Conservation (phyloP, 2,797 vertebrate genomes). For the Acrossocheilus wenchowensis region DNA sequence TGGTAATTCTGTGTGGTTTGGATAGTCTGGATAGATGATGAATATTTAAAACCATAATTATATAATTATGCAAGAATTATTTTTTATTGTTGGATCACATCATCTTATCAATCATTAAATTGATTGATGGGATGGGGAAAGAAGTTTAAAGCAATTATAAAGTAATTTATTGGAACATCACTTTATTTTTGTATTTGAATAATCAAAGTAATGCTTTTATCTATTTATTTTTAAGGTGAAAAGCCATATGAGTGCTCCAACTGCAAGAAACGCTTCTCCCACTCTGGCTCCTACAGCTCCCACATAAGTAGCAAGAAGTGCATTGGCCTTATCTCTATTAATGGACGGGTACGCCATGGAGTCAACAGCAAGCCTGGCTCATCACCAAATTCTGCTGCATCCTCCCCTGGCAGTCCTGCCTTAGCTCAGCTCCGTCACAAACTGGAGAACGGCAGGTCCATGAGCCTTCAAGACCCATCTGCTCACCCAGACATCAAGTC, state of each 20-base stretch:
- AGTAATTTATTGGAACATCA: not conserved
- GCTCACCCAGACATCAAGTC: conserved; percentile 90
- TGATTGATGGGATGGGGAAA: not conserved
- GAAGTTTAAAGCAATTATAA: not conserved
- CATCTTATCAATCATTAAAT: conserved; percentile 15
- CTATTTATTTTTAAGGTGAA: conserved; percentile 82
- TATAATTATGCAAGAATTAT: conserved; percentile 36
- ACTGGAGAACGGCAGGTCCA: conserved; percentile 91
- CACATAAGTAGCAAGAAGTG: conserved; percentile 99
- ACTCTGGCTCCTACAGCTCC: conserved; percentile 98
- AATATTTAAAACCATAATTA: conserved; percentile 47
- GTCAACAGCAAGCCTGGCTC: conserved; percentile 89
- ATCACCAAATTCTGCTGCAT: conserved; percentile 91
- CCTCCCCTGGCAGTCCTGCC: conserved; percentile 92
- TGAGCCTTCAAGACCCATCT: conserved; percentile 84
- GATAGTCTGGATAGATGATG: conserved; percentile 24
- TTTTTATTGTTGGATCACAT: conserved; percentile 18
- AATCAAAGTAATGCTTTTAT: not conserved
- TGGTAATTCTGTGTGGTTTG: conserved; percentile 39
- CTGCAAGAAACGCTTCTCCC: conserved; percentile 99
- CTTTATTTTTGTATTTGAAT: not conserved
- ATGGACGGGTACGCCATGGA: conserved; percentile 85
- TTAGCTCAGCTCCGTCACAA: conserved; percentile 92
- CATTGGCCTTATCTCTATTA: conserved; percentile 90
- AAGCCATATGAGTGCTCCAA: conserved; percentile 98